Evolutionary conservation across 2,888 invertebrate genomes (phyloP), one percentile per base, ranked within the genome.

Genomic region (Spicauda simplicius): DNA sequence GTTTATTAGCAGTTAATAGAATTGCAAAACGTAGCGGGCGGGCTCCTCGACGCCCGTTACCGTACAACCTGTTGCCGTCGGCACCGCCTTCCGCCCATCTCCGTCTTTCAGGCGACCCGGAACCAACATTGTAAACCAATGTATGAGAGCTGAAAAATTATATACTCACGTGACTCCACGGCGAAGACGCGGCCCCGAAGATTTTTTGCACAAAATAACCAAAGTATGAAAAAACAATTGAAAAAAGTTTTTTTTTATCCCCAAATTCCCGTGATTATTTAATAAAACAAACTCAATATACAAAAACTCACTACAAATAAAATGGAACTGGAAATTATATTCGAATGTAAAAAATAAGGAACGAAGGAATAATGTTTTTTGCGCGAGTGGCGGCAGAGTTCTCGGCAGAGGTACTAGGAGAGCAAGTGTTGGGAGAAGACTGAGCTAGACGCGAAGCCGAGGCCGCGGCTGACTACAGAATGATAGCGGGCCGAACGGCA

Each of bases 1-100:
- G 83, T 88, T 88, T 86, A 88, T 87, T 86, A 89, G 78, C 82
- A 79, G 85, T 86, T 88, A 87, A 90, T 86, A 84, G 84, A 89
- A 88, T 85, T 77, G 82, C 78, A 74, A 77, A 80, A 77, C 77
- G 80, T 79, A 78, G 82, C 86, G 82, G 85, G 84, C 82, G 87
- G 80, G 72, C 67, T 74, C 68, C 71, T 77, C 79, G 76, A 79
- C 80, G 76, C 79, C 80, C 80, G 80, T 71, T 78, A 80, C 80
- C 78, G 77, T 74, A 79, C 91, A 88, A 92, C 92, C 92, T 92
- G 92, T 92, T 93, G 92, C 91, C 88, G 87, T 69, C 87, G 90
- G 91, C 80, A 86, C 86, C 92, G 92, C 92, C 92, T 92, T 91
- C 88, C 92, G 92, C 92, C 91, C 91, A 87, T 90, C 86, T 80